These are phyloP conservation scores for Phenganax stokvisi DNA, from an alignment of 92 coral and sea anemone genomes.

Conservation along the genomic window DNA sequence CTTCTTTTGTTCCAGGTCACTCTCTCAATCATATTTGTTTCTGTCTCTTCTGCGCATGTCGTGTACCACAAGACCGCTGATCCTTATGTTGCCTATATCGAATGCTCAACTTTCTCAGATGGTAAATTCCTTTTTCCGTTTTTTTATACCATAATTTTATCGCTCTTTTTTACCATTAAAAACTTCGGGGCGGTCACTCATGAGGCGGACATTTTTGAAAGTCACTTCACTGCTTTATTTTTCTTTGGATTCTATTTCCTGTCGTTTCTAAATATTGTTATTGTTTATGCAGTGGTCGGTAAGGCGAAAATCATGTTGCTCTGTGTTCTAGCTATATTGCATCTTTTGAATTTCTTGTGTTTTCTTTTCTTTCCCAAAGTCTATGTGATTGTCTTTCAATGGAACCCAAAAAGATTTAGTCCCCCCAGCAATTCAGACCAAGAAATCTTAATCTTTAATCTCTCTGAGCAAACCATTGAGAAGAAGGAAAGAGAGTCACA, in stretches of 20 bases:
- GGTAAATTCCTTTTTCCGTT: slow-evolving; percentile 65
- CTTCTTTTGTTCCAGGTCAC: slow-evolving; percentile 57
- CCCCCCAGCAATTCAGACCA: not conserved
- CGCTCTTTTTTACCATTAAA: slow-evolving; percentile 65
- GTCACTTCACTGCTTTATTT: slow-evolving; percentile 79
- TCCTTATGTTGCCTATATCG: slow-evolving; percentile 76
- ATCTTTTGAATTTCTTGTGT: slow-evolving; percentile 60
- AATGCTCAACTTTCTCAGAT: slow-evolving; percentile 73
- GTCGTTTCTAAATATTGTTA: slow-evolving; percentile 62
- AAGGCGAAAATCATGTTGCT: slow-evolving; percentile 64
- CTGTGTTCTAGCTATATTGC: slow-evolving; percentile 58
- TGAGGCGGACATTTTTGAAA: slow-evolving; percentile 74
- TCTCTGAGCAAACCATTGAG: not conserved
- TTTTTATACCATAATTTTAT: slow-evolving; percentile 61
- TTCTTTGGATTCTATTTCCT: slow-evolving; percentile 76
- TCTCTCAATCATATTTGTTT: slow-evolving; percentile 51
- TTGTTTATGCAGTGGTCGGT: slow-evolving; percentile 58
- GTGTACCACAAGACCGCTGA: slow-evolving; percentile 58
- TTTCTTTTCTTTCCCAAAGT: slow-evolving; percentile 83
- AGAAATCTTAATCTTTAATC: not conserved
- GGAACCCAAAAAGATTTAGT: slow-evolving; percentile 45
- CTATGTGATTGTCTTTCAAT: slow-evolving; percentile 79
- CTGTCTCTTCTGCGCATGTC: slow-evolving; percentile 61
- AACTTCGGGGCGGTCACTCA: slow-evolving; percentile 65
- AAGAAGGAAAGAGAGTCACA: not conserved